A percentile compares a stretch with the other conserved stretches of the same genome.
These are phyloP conservation scores for Ceraclea dissimilis DNA, from an alignment of 2,888 invertebrate species.

Conservation along the genomic window DNA sequence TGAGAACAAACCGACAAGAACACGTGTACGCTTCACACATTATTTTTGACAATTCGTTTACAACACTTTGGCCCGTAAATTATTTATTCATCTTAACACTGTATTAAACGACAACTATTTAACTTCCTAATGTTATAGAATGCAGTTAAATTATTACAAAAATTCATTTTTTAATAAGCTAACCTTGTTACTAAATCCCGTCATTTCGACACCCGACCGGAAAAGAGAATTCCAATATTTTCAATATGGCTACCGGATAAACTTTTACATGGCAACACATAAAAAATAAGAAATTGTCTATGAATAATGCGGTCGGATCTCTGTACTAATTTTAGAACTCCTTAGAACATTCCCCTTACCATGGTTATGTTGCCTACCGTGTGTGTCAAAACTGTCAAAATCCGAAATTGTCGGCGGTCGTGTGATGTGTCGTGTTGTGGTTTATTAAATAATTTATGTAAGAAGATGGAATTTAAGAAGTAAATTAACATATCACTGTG, in stretches of 20 bases:
- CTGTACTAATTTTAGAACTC: too few species aligned
- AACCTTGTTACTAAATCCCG: slow-evolving; percentile 77
- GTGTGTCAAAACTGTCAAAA: background rate
- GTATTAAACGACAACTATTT: background rate
- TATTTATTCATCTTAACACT: background rate
- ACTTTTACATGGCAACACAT: background rate
- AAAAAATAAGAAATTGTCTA: too few species aligned
- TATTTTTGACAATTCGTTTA: slow-evolving; percentile 15
- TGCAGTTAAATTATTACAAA: background rate
- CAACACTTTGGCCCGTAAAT: background rate
- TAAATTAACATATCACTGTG: background rate
- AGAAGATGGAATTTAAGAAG: background rate
- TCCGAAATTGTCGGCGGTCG: background rate
- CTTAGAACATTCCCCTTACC: too few species aligned
- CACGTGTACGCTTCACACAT: slow-evolving; percentile 21
- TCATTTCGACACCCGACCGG: slow-evolving; percentile 68
- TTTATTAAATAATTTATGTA: background rate
- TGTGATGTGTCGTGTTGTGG: background rate
- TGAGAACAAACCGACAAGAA: slow-evolving; percentile 8
- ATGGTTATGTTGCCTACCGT: background rate
- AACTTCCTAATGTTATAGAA: too few species aligned
- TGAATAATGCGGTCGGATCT: too few species aligned
- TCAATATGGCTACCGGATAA: slow-evolving; percentile 46
- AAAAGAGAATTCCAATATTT: slow-evolving; percentile 51
- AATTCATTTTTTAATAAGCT: slow-evolving; percentile 10